A percentile compares a stretch with the other conserved stretches of the same genome.
Conservation (phyloP, 2,797 vertebrate species). For the Enteromius viviparus region DNA sequence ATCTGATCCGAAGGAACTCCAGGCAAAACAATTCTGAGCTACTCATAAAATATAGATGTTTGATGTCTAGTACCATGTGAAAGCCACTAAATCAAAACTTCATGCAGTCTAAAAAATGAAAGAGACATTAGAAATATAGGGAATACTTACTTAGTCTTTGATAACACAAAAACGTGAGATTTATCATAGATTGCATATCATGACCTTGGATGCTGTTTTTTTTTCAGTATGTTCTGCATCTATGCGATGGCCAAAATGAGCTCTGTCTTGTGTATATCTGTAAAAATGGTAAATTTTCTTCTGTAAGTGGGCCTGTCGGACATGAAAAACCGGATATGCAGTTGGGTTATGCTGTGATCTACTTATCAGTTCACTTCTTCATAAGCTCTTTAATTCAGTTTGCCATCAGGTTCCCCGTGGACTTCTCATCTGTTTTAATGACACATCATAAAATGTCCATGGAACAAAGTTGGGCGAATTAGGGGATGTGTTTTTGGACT, state of each 20-base stretch:
- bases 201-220: constrained; percentile 11
- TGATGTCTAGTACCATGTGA: constrained; percentile 14
- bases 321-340: constrained; percentile 40
- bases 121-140: constrained; percentile 28
- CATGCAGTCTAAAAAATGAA: constrained; percentile 31
- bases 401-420: constrained; percentile 48
- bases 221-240: constrained; percentile 6
- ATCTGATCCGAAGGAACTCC: constrained; percentile 20
- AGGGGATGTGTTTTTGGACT: constrained; percentile 53
- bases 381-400: constrained; percentile 57
- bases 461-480: constrained; percentile 52
- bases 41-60: constrained; percentile 38
- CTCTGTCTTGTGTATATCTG: background rate
- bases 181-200: constrained; percentile 1
- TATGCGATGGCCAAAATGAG: background rate
- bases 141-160: constrained; percentile 12
- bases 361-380: constrained; percentile 40
- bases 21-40: constrained; percentile 27
- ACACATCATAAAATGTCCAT: constrained; percentile 55
- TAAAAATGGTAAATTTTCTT: background rate
- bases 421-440: constrained; percentile 62
- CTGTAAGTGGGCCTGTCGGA: constrained; percentile 38
- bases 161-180: constrained; percentile 5
- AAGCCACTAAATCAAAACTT: constrained; percentile 41
- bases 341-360: constrained; percentile 34